Percentiles rank a stretch among this genome's conserved stretches.
Conservation (phyloP, 2,113 vertebrate species). For the Brachyhypopomus occidentalis region DNA sequence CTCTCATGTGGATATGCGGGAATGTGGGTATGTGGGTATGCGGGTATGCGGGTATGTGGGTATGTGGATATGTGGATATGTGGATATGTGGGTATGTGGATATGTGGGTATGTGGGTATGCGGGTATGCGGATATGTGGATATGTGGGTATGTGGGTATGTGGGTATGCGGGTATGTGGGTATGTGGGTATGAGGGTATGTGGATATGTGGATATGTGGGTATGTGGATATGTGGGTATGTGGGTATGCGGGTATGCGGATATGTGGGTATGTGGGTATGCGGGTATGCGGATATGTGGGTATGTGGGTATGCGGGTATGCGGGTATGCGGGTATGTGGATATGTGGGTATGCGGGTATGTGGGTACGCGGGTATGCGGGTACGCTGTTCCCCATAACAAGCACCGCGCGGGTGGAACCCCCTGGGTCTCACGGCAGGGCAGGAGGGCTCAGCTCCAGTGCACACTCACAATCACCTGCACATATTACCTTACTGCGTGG, state of each 20-base stretch:
- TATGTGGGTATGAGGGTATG: too few relatives aligned
- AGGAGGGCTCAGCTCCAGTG: neutral
- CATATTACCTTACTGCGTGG: conserved; percentile 34
- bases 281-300: conserved; percentile 23
- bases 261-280: conserved; percentile 42
- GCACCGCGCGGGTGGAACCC: conserved; percentile 12
- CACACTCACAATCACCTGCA: conserved; percentile 46
- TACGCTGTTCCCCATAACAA: conserved; percentile 44
- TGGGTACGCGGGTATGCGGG: too few relatives aligned
- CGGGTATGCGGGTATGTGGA: conserved; percentile 37
- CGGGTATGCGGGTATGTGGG: conserved; percentile 33
- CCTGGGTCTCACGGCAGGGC: conserved; percentile 22
- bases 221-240: conserved; percentile 33
- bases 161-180: conserved; percentile 37
- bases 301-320: conserved; percentile 37
- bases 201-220: conserved; percentile 36
- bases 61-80: conserved; percentile 37
- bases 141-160: conserved; percentile 38
- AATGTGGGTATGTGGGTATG: conserved; percentile 30
- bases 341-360: conserved; percentile 34
- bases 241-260: conserved; percentile 3
- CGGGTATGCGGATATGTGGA: conserved; percentile 32
- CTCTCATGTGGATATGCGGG: conserved; percentile 22
- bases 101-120: conserved; percentile 10
- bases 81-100: conserved; percentile 37